These are phyloP conservation scores for Vidua chalybeata DNA, from an alignment of 2,113 vertebrate genomes.

Conservation along the genomic window DNA sequence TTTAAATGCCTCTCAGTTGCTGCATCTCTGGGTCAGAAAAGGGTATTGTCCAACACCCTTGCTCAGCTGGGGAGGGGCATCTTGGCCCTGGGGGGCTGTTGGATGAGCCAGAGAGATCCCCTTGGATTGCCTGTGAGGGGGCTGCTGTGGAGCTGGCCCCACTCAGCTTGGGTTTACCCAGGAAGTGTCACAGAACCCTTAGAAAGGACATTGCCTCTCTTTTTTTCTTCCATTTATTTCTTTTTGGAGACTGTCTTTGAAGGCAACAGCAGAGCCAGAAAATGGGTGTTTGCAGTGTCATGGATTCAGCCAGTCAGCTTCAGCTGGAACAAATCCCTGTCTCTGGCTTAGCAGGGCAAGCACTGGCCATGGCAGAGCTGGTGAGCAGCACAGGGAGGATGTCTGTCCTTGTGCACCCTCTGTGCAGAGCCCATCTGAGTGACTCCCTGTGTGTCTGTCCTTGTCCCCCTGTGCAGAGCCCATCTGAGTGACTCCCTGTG, in stretches of 20 bases:
- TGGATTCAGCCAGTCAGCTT: background rate
- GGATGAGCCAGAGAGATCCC: rapidly evolving
- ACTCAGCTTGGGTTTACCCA: background rate
- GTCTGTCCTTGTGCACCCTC: background rate
- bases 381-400: background rate
- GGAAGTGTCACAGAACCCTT: background rate
- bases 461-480: too few species aligned
- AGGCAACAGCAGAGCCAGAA: background rate
- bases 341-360: background rate
- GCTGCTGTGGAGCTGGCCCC: background rate
- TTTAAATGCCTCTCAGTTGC: background rate
- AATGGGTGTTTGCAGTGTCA: background rate
- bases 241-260: background rate
- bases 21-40: background rate
- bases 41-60: background rate
- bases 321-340: background rate
- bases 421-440: background rate
- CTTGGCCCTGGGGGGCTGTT: background rate
- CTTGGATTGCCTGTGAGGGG: rapidly evolving
- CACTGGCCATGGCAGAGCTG: background rate
- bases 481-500: background rate
- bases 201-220: background rate
- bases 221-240: background rate
- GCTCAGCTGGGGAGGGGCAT: background rate
- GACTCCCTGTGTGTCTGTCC: background rate